Base-by-base conservation (phyloP, 1,140 invertebrate species). In the Sinella curviseta region DNA sequence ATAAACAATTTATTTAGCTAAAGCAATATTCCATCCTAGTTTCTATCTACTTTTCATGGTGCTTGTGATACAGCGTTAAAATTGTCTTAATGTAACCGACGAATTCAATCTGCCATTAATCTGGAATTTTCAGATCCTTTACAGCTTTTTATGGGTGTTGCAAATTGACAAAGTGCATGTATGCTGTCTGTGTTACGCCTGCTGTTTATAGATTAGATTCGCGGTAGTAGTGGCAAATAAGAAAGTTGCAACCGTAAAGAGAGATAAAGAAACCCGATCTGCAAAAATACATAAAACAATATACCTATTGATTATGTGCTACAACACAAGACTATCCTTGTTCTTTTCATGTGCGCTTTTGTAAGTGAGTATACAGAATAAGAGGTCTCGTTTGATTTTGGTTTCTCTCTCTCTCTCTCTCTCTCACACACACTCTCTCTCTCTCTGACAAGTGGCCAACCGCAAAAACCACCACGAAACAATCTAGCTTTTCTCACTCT, bases 101-200 rank as follows among this genome's bases (percentile, higher is more conserved):
- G n/a, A n/a, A n/a, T n/a, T n/a, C n/a, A n/a, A n/a, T n/a, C n/a
- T n/a, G n/a, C n/a, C n/a, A n/a, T n/a, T n/a, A n/a, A n/a, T n/a
- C n/a, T n/a, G n/a, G n/a, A n/a, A n/a, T n/a, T n/a, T n/a, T n/a
- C n/a, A n/a, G n/a, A n/a, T n/a, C n/a, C 65, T 78, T 78, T 78
- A 78, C 75, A 75, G 48, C 78, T 73, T 35, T 74, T 78, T 78
- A 60, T 65, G 54, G 55, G 39, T 78, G 73, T 73, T 78, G 77
- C 65, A 78, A 78, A 67, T 78, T 78, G 77, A 78, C 77, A 74
- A 78, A 78, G 54, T 78, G n/a, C n/a, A n/a, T n/a, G 54, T 54
- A 78, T 30, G 30, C 31, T 34, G 48, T 54, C 34, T 16, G 17
- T 74, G 70, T 74, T 31, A 14, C 14, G 24, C 55, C 55, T 17